Percentiles rank a stretch among this genome's conserved stretches.
These are phyloP conservation scores for Argyra leucocephala DNA, from an alignment of 2,888 invertebrate species.

Conservation along the genomic window DNA sequence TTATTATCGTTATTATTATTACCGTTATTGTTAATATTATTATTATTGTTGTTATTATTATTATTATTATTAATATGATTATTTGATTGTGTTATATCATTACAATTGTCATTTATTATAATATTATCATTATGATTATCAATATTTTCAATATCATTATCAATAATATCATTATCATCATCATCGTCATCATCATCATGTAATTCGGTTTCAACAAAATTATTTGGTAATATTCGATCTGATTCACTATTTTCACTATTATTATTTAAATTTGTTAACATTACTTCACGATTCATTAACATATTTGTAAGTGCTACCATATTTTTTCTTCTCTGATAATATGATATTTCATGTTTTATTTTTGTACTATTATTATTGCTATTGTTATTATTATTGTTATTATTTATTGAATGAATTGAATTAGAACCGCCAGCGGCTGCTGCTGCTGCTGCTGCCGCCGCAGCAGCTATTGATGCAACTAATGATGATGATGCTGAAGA, in stretches of 20 bases:
- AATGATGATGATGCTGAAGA: neutral
- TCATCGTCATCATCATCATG: slow-evolving; percentile 29
- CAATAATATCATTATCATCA: slow-evolving; percentile 7
- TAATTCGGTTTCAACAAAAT: slow-evolving; percentile 40
- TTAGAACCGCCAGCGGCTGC: neutral
- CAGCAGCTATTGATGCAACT: neutral
- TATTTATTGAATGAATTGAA: neutral
- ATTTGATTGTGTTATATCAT: neutral
- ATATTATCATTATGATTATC: neutral
- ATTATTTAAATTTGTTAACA: slow-evolving; percentile 18
- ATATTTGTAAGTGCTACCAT: slow-evolving; percentile 36
- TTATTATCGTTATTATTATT: slow-evolving; percentile 9
- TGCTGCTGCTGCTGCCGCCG: neutral
- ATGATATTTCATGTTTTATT: slow-evolving; percentile 39
- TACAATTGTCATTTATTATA: slow-evolving; percentile 7
- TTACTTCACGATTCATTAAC: slow-evolving; percentile 34
- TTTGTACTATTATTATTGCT: slow-evolving; percentile 16
- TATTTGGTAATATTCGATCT: slow-evolving; percentile 40
- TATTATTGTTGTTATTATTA: slow-evolving; percentile 13
- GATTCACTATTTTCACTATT: slow-evolving; percentile 25
- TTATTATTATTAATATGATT: slow-evolving; percentile 10
- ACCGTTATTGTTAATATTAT: slow-evolving; percentile 16
- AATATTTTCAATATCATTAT: neutral
- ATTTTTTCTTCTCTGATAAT: slow-evolving; percentile 40
- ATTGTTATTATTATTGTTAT: neutral